These are phyloP conservation scores for Podabrus alpinus DNA, from an alignment of 2,888 invertebrate genomes.

Conservation along the genomic window DNA sequence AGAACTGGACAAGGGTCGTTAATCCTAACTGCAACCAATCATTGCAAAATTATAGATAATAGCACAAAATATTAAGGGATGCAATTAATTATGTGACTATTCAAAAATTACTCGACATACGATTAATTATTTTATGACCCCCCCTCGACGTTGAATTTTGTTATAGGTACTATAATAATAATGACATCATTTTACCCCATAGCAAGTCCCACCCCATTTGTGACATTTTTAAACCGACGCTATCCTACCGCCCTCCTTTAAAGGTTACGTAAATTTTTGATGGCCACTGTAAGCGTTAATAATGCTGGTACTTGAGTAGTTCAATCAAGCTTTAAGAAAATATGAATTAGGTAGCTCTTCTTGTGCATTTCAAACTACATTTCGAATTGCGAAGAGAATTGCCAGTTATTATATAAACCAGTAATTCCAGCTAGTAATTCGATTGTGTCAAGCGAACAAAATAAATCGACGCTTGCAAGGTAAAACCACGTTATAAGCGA, in stretches of 20 bases:
- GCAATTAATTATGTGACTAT: background rate
- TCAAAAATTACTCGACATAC: too few species aligned
- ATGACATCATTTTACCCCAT: too few species aligned
- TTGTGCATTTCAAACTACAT: background rate
- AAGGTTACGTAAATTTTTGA: too few species aligned
- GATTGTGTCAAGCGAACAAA: background rate
- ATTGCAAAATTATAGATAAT: too few species aligned
- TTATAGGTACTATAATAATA: too few species aligned
- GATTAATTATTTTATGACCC: too few species aligned
- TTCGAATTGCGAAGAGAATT: background rate
- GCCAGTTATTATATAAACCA: background rate
- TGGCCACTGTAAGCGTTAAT: too few species aligned
- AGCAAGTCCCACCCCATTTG: too few species aligned
- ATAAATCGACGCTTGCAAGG: background rate
- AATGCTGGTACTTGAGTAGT: background rate
- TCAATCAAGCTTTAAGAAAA: background rate
- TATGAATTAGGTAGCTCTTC: background rate
- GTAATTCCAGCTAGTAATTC: background rate
- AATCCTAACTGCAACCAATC: background rate
- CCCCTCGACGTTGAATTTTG: too few species aligned
- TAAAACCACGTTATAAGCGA: background rate
- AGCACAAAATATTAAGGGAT: background rate
- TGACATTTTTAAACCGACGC: too few species aligned
- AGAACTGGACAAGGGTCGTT: background rate
- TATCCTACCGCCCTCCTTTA: too few species aligned